These are phyloP conservation scores for Peromyscus maniculatus DNA, from an alignment of 2,113 vertebrate species.

Conservation along the genomic window DNA sequence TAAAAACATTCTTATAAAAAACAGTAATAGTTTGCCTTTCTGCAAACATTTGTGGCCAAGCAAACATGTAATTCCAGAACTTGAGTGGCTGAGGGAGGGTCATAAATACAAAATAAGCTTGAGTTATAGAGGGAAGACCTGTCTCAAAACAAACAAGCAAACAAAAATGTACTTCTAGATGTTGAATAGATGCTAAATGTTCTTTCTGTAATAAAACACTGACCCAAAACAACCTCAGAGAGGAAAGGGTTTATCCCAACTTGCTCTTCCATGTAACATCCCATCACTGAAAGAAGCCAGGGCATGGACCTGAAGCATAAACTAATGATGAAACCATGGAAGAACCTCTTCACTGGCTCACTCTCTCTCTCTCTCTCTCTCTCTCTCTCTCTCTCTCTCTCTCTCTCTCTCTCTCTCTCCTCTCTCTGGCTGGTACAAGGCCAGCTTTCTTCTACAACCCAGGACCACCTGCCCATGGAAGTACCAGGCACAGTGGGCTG, in stretches of 20 bases:
- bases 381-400: no score
- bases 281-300: neutral
- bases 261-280: neutral
- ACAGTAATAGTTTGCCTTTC: neutral
- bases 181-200: neutral
- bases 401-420: no score
- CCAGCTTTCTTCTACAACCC: neutral
- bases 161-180: slow-evolving; percentile 6
- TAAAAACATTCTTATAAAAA: neutral
- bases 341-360: neutral
- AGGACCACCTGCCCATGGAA: neutral
- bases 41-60: neutral
- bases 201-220: neutral
- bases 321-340: neutral
- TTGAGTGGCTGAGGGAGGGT: neutral
- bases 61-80: neutral
- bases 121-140: neutral
- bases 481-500: neutral
- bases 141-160: neutral
- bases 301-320: neutral
- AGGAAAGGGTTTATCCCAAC: no score
- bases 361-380: neutral
- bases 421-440: neutral
- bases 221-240: neutral
- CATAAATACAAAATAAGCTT: neutral